Evolutionary conservation across 2,113 vertebrate species (phyloP).

Genomic region (Daubentonia madagascariensis): DNA sequence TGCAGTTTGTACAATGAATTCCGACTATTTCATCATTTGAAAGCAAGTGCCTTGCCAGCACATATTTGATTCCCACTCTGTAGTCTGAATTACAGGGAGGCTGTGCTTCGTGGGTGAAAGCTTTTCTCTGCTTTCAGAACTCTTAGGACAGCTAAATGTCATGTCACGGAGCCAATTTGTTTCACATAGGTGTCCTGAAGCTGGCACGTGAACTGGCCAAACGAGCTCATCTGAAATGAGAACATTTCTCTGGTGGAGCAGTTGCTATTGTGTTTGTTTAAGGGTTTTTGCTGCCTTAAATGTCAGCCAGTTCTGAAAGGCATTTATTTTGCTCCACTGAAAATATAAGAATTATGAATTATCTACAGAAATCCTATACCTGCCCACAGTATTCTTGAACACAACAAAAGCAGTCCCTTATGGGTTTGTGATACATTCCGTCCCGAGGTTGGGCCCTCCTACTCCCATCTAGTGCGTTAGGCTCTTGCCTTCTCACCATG

Average conservation of each 20-base stretch:
- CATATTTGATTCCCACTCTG: slow-evolving; percentile 17
- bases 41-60: slow-evolving; percentile 46
- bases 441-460: background rate
- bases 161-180: background rate
- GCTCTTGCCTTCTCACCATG: background rate
- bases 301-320: background rate
- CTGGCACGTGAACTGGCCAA: background rate
- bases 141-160: background rate
- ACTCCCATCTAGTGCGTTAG: background rate
- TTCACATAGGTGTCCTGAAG: background rate
- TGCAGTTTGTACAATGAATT: slow-evolving; percentile 51
- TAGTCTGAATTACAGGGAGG: background rate
- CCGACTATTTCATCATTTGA: slow-evolving; percentile 37
- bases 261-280: background rate
- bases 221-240: background rate
- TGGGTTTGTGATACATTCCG: background rate
- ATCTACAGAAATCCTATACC: background rate
- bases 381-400: background rate
- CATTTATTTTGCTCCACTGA: background rate
- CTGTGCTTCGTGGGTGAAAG: background rate
- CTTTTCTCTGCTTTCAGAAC: slow-evolving; percentile 22
- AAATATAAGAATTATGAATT: background rate
- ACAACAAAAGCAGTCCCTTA: background rate
- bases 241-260: background rate
- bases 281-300: background rate